Evolutionary conservation across 2,888 invertebrate genomes (phyloP).

Genomic region (Calameuta idolon): DNA sequence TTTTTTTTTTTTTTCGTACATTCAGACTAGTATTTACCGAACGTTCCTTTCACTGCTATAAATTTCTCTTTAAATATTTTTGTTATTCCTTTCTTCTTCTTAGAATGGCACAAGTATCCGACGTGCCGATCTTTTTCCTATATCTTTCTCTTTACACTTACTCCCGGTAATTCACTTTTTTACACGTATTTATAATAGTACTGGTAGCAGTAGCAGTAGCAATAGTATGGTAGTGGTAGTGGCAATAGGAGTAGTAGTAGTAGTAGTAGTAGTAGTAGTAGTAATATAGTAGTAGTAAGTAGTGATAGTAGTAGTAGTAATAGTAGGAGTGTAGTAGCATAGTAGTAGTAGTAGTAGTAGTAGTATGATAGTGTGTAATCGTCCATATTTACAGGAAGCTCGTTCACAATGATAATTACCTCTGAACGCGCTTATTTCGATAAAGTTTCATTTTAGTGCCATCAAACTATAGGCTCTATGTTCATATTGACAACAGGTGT

Average conservation of each 20-base stretch:
- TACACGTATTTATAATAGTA: neutral
- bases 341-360: neutral
- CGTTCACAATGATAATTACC: slow-evolving; percentile 25
- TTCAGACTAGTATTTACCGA: neutral
- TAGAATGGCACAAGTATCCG: neutral
- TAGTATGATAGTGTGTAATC: neutral
- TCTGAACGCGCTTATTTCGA: slow-evolving; percentile 49
- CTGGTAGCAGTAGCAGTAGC: neutral
- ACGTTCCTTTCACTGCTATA: neutral
- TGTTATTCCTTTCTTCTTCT: neutral
- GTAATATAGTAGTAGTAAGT: no score
- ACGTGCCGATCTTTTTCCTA: neutral
- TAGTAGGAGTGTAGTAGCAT: no score
- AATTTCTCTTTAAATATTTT: neutral
- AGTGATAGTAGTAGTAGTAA: no score
- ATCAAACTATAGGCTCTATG: slow-evolving; percentile 56
- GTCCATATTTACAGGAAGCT: slow-evolving; percentile 52
- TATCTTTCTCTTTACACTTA: neutral
- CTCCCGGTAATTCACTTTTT: neutral
- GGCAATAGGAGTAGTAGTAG: no score
- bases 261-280: no score
- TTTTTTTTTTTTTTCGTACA: neutral
- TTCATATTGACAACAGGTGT: slow-evolving; percentile 64
- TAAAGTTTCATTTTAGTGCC: slow-evolving; percentile 52
- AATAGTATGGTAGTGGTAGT: no score